Conservation (phyloP, 2,113 vertebrate species). For the Crotalus helleri region DNA sequence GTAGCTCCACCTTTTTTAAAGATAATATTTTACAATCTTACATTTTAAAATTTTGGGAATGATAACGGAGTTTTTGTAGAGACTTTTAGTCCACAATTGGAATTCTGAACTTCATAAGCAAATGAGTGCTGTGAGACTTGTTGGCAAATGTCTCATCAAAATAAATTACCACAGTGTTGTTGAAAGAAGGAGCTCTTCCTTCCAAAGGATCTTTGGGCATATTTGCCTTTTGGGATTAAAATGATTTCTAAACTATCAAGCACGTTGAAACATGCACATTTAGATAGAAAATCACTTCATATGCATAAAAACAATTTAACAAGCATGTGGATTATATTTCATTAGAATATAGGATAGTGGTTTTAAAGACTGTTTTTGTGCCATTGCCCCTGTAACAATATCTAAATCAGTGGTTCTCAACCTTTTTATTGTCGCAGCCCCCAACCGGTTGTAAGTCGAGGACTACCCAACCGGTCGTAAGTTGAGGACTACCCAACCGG, state of each 20-base stretch:
- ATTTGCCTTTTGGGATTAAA: not conserved
- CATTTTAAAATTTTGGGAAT: not conserved
- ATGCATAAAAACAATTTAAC: not conserved
- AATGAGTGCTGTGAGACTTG: not conserved
- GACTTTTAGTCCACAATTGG: not conserved
- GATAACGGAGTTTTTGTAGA: not conserved
- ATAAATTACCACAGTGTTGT: not conserved
- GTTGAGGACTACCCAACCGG: too few species aligned
- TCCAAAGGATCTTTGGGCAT: not conserved
- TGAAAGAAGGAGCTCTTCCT: not conserved
- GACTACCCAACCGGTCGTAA: too few species aligned
- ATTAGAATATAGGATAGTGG: not conserved
- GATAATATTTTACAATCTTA: not conserved
- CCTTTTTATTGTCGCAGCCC: too few species aligned
- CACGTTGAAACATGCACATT: not conserved
- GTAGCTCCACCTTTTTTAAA: not conserved
- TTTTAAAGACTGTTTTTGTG: not conserved
- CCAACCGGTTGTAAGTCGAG: too few species aligned
- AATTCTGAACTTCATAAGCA: not conserved
- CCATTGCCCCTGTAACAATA: not conserved
- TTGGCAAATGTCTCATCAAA: not conserved
- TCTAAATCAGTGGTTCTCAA: not conserved
- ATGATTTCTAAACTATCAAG: not conserved
- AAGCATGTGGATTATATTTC: not conserved
- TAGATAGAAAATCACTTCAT: not conserved